Base-by-base conservation (phyloP, 1,140 invertebrate genomes). In the Bicyclus anynana region DNA sequence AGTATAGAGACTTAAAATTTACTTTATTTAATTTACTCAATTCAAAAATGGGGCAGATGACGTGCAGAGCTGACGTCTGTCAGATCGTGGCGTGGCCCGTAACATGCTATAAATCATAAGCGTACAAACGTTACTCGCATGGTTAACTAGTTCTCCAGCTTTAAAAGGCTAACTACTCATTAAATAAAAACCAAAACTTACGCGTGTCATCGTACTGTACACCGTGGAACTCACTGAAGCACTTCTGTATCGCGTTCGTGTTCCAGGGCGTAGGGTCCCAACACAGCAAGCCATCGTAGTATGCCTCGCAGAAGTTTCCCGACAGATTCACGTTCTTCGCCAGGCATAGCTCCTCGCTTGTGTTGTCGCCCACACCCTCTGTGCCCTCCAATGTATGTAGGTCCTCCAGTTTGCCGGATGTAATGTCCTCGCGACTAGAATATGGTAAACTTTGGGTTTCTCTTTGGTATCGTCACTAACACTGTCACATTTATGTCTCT, bases 151-250 rank as follows among this genome's bases (percentile, higher is more conserved):
- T n/a, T n/a, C n/a, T n/a, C n/a, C n/a, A n/a, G n/a, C n/a, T n/a
- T n/a, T n/a, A n/a, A n/a, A n/a, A n/a, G n/a, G n/a, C n/a, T n/a
- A n/a, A n/a, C n/a, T n/a, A n/a, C n/a, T n/a, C n/a, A 10, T 35
- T n/a, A 3, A 35, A 6, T 35, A 35, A 6, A 2, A 35, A 1
- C 14, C 46, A n/a, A n/a, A 4, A 92, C 91, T 91, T 65, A 94
- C 93, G 90, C 67, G 90, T 92, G 44, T 91, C 91, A 73, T 95
- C 94, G 66, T 96, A 96, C 44, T 90, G 90, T 17, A 96, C 92
- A 40, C 94, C 94, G 59, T 94, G 92, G 51, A 97, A 91, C 67
- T 94, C 92, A 9, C 91, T 90, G 55, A 96, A 94, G 69, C 96
- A 97, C 2, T 92, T 91, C 51, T 95, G 87, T 0, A 91, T 71